Evolutionary conservation across 2,888 invertebrate species (phyloP), one percentile per base, ranked within the genome.

Genomic region (Euzetes globulus): DNA sequence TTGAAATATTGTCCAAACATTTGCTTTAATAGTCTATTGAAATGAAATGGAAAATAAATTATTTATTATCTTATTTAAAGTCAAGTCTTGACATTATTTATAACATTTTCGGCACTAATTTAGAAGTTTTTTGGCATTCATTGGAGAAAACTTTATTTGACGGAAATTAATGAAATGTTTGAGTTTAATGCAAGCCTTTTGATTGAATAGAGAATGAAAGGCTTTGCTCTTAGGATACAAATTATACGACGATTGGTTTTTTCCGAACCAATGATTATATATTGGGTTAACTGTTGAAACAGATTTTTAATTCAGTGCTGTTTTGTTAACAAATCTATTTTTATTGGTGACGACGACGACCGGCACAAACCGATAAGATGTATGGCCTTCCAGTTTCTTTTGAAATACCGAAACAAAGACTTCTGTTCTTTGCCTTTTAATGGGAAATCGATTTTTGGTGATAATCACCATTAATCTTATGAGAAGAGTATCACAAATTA

Each of bases 321-420:
- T 22, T 25, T 22, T 50, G 50, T 50, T 50, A 17, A 50, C 50
- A 50, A 50, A 50, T 17, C 50, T 19, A 50, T 50, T 50, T 55
- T 2, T 22, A 13, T 55, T 22, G 55, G 13, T 9, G 22, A 4
- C 55, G 11, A 25, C 13, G 2, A 7, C 13, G n/a, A n/a, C n/a
- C n/a, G n/a, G n/a, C n/a, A n/a, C n/a, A n/a, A n/a, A 60, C 25
- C 60, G 27, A 60, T 60, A 60, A 60, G 60, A 60, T 60, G 60
- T 60, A 60, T 60, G n/a, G 13, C 29, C 60, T 60, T 29, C n/a
- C 60, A 29, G 15, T 33, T 27, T 27, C 60, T 27, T 17, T 15
- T 33, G 33, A 15, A 27, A 60, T 29, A 41, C 41, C 41, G 5
- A 41, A 41, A 41, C 41, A 41, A 41, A 41, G 41, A 41, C 60